phyloP scores from a whole-genome alignment of 2,797 vertebrate genomes.

The Lateolabrax maculatus region DNA sequence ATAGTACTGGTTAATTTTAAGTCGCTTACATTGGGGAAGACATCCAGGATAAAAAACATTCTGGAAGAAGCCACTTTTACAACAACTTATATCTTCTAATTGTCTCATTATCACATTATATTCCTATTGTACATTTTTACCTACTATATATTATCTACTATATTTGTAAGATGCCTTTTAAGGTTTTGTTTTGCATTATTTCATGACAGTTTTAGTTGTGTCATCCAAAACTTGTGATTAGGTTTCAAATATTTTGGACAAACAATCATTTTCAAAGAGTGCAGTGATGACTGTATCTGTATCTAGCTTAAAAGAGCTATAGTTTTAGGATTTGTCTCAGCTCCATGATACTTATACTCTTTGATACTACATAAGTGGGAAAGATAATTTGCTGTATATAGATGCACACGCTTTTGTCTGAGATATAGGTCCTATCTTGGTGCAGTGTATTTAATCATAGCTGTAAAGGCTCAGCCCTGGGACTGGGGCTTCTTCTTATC shows the following conservation, averaged over 20 bases:
- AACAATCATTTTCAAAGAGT: constrained; percentile 3
- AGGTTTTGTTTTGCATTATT: constrained; percentile 1
- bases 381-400: constrained; percentile 58
- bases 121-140: neutral
- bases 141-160: neutral
- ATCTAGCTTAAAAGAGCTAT: constrained; percentile 31
- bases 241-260: too few species aligned
- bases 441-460: constrained; percentile 81
- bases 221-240: neutral
- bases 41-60: neutral
- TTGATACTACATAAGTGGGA: constrained; percentile 42
- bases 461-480: constrained; percentile 76
- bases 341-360: constrained; percentile 5
- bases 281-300: neutral
- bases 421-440: constrained; percentile 63
- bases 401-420: constrained; percentile 50
- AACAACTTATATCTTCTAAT: too few species aligned
- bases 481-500: constrained; percentile 84
- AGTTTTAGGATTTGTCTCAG: constrained; percentile 36
- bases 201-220: neutral
- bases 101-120: neutral
- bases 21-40: neutral
- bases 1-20: neutral
- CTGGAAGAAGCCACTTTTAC: neutral
- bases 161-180: neutral